phyloP scores from a whole-genome alignment of 37 sponge, comb jelly and placozoan genomes.

The Agelas oroides region DNA sequence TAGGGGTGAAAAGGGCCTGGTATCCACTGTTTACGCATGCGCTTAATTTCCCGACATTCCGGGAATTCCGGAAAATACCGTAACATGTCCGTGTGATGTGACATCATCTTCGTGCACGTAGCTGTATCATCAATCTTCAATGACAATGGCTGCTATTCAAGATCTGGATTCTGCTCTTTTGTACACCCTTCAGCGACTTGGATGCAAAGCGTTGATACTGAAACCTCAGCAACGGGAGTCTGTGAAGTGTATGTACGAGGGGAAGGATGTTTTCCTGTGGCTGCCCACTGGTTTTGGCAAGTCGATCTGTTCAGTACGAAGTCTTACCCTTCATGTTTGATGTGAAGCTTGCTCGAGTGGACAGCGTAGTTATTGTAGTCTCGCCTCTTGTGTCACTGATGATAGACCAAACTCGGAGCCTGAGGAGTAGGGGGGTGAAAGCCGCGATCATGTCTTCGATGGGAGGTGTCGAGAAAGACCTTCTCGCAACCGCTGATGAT shows the following conservation, averaged over 20 bases:
- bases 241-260: neutral
- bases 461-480: neutral
- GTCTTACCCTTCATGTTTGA: constrained; percentile 11
- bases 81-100: no score
- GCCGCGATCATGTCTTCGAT: constrained; percentile 23
- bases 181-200: neutral
- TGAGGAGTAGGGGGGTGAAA: constrained; percentile 24
- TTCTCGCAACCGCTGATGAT: constrained; percentile 17
- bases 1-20: no score
- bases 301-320: neutral
- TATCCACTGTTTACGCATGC: no score
- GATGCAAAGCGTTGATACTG: neutral
- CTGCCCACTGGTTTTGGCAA: no score
- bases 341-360: neutral
- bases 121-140: no score
- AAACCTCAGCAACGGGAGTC: neutral
- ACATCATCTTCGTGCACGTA: no score
- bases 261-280: no score
- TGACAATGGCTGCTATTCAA: no score
- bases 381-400: constrained; percentile 65
- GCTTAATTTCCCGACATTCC: no score
- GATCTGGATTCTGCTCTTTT: no score
- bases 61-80: no score
- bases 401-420: constrained; percentile 43
- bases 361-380: constrained; percentile 13